These are phyloP conservation scores for Hypercompe scribonia DNA, from an alignment of 2,888 invertebrate species.

Conservation along the genomic window DNA sequence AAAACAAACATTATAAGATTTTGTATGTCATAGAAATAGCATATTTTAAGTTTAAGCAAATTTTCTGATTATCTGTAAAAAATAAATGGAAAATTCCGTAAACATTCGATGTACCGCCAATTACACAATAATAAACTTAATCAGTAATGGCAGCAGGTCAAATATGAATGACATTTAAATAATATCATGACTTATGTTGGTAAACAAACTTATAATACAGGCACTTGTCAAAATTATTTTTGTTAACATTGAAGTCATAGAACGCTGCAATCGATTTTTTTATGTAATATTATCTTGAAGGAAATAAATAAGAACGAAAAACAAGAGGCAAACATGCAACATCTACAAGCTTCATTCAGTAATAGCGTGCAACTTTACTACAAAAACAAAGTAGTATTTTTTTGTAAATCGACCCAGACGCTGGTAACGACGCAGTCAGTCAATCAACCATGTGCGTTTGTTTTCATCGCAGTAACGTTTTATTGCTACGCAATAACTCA, in stretches of 20 bases:
- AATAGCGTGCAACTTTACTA: conserved; percentile 19
- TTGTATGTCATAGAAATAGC: background rate
- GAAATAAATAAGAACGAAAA: background rate
- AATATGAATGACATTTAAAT: conserved; percentile 4
- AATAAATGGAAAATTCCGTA: background rate
- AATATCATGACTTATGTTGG: conserved; percentile 12
- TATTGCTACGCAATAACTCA: conserved; percentile 65
- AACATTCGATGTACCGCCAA: background rate
- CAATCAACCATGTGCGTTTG: conserved; percentile 77
- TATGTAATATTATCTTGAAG: background rate
- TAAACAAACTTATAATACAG: conserved; percentile 18
- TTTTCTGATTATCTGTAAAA: background rate
- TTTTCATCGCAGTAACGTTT: conserved; percentile 60
- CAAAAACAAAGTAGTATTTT: conserved; percentile 35
- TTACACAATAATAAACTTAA: background rate
- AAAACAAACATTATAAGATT: background rate
- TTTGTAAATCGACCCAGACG: conserved; percentile 22
- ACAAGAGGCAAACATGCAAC: background rate
- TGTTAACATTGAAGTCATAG: background rate
- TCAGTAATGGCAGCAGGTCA: background rate
- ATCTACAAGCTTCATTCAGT: conserved; percentile 2
- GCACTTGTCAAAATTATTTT: background rate
- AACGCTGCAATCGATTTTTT: background rate
- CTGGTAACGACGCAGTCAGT: conserved; percentile 42
- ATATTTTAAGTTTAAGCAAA: background rate